Base-by-base conservation (phyloP, 2,888 invertebrate species). In the Abscondita cerata region DNA sequence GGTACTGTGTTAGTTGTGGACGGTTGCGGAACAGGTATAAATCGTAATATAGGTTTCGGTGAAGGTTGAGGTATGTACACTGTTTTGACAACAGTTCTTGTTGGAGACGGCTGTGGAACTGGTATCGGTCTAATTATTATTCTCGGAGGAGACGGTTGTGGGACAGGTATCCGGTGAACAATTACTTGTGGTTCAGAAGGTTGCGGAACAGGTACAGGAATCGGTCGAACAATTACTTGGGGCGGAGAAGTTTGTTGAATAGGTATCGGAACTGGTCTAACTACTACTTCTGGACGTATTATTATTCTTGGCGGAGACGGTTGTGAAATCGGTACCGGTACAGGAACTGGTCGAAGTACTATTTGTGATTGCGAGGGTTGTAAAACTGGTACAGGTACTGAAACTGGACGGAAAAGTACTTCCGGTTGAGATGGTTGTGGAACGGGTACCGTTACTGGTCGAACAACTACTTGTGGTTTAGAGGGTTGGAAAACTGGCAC, bases 151-250 rank as follows among this genome's bases (percentile, higher is more conserved):
- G 36, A 36, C 11, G 36, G 36, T 36, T n/a, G 36, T 8, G 12
- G 11, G 3, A 36, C 31, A 4, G 52, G 40, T 1, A 62, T 33
- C 18, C 52, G 33, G 47, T 52, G 51, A 1, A 56, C 25, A 12
- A 62, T 25, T 19, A 57, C 19, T 57, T 25, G 36, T 8, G 61
- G 55, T 4, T 2, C 4, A 25, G 25, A 25, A 19, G 54, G 16
- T 34, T 19, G 52, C 11, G 36, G n/a, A 13, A 2, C 18, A 38
- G 9, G 3, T 18, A 61, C 36, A 18, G 56, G 33, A n/a, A n/a
- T n/a, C 19, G 33, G n/a, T 25, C 34, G 44, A 8, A 46, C 18
- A 31, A 60, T 50, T 6, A 60, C n/a, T 8, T 55, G 40, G n/a
- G 60, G 60, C n/a, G 36, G 11, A 4, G 6, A 25, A 4, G 25